Evolutionary conservation across 2,113 vertebrate species (phyloP).

Genomic region (Ammospiza nelsoni): DNA sequence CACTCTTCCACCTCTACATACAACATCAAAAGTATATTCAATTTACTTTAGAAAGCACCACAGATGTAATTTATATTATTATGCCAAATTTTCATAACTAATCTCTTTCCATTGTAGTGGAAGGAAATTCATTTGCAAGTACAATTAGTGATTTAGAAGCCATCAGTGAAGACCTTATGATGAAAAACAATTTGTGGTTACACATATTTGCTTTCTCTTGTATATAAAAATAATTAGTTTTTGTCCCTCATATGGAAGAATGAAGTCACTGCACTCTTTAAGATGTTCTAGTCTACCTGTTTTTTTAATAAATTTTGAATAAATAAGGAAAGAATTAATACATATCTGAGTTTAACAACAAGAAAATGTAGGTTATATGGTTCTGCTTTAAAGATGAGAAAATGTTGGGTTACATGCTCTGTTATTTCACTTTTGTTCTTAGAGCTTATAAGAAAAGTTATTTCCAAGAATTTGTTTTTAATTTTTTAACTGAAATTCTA

Average conservation of each 20-base stretch:
- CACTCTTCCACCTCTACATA: background rate
- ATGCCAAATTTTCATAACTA: background rate
- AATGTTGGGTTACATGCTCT: background rate
- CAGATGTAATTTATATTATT: background rate
- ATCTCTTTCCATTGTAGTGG: background rate
- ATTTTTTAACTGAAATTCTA: background rate
- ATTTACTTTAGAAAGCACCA: background rate
- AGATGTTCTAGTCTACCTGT: background rate
- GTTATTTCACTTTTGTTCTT: background rate
- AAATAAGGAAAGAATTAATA: background rate
- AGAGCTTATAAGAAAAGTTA: background rate
- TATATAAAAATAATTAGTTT: background rate
- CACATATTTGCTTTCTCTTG: background rate
- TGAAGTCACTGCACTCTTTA: background rate
- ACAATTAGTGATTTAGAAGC: background rate
- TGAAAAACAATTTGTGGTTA: background rate
- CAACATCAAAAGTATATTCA: background rate
- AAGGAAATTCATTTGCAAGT: background rate
- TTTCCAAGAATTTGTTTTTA: background rate
- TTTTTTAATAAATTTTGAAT: background rate
- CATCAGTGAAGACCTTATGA: background rate
- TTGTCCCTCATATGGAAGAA: background rate
- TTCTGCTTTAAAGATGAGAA: background rate
- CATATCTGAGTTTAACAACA: background rate
- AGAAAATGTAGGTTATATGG: background rate